Evolutionary conservation across 2,113 vertebrate species (phyloP), one percentile per base, ranked within the genome.

Genomic region (Bambusicola thoracicus): DNA sequence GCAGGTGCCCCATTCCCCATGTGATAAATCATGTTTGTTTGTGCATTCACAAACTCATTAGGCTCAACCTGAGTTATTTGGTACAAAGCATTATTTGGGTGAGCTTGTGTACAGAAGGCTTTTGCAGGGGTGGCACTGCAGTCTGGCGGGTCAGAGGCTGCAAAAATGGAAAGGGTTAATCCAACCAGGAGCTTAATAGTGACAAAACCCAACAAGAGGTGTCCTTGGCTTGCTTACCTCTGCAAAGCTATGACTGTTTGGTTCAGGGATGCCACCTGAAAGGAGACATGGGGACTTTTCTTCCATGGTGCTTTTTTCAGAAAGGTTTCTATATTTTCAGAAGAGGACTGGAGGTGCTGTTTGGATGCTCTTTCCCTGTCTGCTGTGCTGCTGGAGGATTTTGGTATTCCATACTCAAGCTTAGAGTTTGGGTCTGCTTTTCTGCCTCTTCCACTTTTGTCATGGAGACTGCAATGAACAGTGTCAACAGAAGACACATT

Each of bases 11-110:
- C 3, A 0, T 76, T 94, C 59, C 85, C 91, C 29, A 4, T 87
- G 73, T 73, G 38, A 80, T 91, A 63, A 38, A 90, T 90, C 34
- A 38, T 75, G 41, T 95, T 94, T 97, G 92, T 90, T 93, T 89
- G 81, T 74, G 90, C 89, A 86, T 92, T 96, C 93, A 92, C 92
- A 91, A 89, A 93, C 85, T 95, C 96, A 95, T 97, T 95, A 96
- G n/a, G 58, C 93, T 96, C 78, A 70, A 89, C 59, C 53, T 38
- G 78, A 69, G 92, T 90, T 77, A 69, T 63, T 85, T 91, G 68
- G 40, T 55, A 30, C 40, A 90, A 51, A 76, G 84, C 4, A 0
- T 11, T 89, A 49, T 86, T 94, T 84, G 81, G 49, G 48, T 81
- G 87, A 95, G 81, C 10, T n/a, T 14, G 25, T 13, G 25, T 7